Evolutionary conservation across 2,797 vertebrate genomes (phyloP).

Genomic region (Phyllotis vaccarum): DNA sequence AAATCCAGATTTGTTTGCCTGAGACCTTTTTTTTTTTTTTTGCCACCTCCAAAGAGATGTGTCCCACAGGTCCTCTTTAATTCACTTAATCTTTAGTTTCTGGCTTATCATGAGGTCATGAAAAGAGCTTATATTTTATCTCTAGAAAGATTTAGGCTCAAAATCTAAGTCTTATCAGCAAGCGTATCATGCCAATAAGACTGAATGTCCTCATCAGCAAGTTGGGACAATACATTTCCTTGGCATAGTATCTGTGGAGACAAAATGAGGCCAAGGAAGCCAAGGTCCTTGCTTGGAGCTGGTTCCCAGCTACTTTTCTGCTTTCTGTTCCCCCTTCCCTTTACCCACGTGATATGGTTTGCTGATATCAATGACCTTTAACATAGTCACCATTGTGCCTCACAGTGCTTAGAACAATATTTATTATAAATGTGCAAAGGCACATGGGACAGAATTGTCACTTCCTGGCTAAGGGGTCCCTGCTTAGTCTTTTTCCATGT

Average conservation of each 20-base stretch:
- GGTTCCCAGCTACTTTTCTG: neutral
- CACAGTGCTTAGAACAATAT: neutral
- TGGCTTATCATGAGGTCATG: neutral
- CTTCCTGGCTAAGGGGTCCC: neutral
- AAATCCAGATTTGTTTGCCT: neutral
- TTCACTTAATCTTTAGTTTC: neutral
- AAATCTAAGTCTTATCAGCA: neutral
- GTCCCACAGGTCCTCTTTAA: neutral
- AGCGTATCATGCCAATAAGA: neutral
- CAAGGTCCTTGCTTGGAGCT: neutral
- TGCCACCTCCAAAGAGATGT: neutral
- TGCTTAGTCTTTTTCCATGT: neutral
- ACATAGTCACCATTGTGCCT: neutral
- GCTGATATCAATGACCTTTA: neutral
- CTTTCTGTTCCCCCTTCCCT: fast-evolving
- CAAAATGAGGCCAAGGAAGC: neutral
- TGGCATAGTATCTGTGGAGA: neutral
- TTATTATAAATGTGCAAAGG: neutral
- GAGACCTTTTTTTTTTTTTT: neutral
- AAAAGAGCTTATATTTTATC: slow-evolving; percentile 47
- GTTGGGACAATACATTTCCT: neutral
- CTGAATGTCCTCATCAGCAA: neutral
- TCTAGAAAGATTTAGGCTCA: neutral
- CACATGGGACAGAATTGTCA: neutral
- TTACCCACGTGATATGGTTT: neutral